Conservation (phyloP, 2,113 vertebrate species). For the Ophthalmolycus amberensis region DNA sequence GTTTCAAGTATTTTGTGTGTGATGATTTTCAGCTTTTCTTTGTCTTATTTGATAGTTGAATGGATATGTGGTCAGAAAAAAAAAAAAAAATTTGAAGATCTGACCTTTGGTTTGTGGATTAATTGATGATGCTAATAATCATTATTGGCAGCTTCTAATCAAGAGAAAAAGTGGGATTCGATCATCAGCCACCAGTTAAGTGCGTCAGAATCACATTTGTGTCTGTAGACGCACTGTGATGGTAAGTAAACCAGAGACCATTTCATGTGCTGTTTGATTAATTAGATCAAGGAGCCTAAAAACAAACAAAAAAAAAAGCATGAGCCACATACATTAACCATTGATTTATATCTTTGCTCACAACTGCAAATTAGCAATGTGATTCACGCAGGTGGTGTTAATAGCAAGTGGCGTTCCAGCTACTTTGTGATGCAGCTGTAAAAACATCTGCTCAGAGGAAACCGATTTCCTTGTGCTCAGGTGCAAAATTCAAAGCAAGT, state of each 20-base stretch:
- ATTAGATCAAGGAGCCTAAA: not conserved
- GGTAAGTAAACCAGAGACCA: not conserved
- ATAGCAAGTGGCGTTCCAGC: not conserved
- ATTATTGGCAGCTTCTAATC: not conserved
- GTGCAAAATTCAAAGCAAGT: not conserved
- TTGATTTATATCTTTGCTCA: not conserved
- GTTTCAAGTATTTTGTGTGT: not conserved
- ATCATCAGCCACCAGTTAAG: not conserved
- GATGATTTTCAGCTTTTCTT: not conserved
- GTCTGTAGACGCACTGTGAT: not conserved
- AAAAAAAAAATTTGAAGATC: not conserved
- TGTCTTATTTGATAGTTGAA: not conserved
- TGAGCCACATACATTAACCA: not conserved
- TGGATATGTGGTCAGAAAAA: not conserved
- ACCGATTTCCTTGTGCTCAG: conserved; percentile 4
- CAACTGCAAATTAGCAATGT: not conserved
- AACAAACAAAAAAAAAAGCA: not conserved
- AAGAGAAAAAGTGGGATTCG: not conserved
- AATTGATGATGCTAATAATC: not conserved
- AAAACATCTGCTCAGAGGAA: conserved; percentile 21
- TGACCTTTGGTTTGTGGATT: not conserved
- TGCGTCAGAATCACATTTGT: not conserved
- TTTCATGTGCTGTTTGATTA: not conserved
- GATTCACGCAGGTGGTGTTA: conserved; percentile 8
- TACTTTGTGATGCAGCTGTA: conserved; percentile 18